Conservation (phyloP, 2,797 vertebrate genomes). For the Chiloscyllium punctatum region DNA sequence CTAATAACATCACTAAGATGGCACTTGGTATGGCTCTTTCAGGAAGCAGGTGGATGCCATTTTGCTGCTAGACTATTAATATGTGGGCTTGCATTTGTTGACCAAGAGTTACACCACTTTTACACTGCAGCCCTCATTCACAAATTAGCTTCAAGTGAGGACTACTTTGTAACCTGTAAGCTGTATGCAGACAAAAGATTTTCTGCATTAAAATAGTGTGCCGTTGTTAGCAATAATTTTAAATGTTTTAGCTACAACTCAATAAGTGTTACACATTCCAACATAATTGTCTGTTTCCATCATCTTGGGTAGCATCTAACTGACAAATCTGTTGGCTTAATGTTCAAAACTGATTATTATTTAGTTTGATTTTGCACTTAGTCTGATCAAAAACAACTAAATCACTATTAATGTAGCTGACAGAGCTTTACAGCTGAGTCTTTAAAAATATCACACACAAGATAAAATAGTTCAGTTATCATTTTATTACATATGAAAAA, state of each 20-base stretch:
- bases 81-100: neutral
- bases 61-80: neutral
- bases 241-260: too few species aligned
- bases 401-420: neutral
- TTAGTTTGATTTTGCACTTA: neutral
- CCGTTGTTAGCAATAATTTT: too few species aligned
- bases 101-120: neutral
- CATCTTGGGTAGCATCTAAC: too few species aligned
- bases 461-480: neutral
- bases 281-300: neutral
- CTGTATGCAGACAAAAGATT: neutral
- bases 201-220: too few species aligned
- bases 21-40: neutral
- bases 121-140: neutral
- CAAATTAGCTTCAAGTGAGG: neutral
- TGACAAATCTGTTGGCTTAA: neutral
- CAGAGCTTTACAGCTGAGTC: neutral
- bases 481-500: constrained; percentile 10
- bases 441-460: neutral
- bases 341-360: neutral
- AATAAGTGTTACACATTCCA: neutral
- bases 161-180: neutral
- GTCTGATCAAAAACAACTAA: neutral
- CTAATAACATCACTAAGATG: neutral
- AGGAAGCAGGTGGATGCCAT: neutral